Percentiles rank a stretch among this genome's conserved stretches.
These are phyloP conservation scores for Polymixis lichenea DNA, from an alignment of 2,888 invertebrate species.

Conservation along the genomic window DNA sequence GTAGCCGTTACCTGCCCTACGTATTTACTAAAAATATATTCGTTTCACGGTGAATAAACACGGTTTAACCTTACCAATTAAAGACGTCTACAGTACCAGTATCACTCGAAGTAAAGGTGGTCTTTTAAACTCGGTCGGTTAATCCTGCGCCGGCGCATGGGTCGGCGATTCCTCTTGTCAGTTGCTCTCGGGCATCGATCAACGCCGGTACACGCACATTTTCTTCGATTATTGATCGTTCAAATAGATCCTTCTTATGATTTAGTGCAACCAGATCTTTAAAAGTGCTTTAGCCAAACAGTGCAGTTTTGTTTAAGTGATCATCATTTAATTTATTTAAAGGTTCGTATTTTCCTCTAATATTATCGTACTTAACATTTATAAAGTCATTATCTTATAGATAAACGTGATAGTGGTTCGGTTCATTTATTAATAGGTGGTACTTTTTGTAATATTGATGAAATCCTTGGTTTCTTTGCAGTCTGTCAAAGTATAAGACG, in stretches of 20 bases:
- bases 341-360: constrained; percentile 73
- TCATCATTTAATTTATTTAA: constrained; percentile 39
- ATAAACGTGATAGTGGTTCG: constrained; percentile 86
- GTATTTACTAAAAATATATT: constrained; percentile 88
- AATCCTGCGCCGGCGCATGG: constrained; percentile 85
- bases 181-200: constrained; percentile 87
- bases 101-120: constrained; percentile 20
- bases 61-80: constrained; percentile 65
- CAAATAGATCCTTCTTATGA: constrained; percentile 77
- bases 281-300: constrained; percentile 51
- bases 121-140: constrained; percentile 75
- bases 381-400: constrained; percentile 75
- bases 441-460: constrained; percentile 35
- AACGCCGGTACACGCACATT: constrained; percentile 71
- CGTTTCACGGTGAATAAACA: constrained; percentile 87
- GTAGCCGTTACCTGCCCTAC: constrained; percentile 85
- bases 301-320: constrained; percentile 69
- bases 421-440: constrained; percentile 58
- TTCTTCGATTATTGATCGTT: constrained; percentile 77
- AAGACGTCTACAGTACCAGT: constrained; percentile 31
- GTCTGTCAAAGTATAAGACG: constrained; percentile 11
- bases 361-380: constrained; percentile 71
- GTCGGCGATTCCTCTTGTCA: constrained; percentile 82
- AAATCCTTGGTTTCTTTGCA: constrained; percentile 20
- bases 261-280: constrained; percentile 66